Percentiles rank a stretch among this genome's conserved stretches.
Evolutionary conservation across 2,888 invertebrate genomes (phyloP).

Genomic region (Automeris io): DNA sequence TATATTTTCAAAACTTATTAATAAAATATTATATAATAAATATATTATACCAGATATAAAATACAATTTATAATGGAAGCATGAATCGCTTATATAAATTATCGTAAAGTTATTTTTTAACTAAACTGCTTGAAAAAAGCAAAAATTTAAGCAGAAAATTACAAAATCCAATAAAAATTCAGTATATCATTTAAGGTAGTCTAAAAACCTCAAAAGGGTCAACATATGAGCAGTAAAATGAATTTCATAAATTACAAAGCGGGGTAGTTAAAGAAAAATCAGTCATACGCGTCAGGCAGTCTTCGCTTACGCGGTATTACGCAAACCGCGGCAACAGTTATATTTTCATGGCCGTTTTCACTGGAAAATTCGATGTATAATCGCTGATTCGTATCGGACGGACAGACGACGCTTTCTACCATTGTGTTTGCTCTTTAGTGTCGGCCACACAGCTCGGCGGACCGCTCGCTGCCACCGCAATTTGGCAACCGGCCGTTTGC

Average conservation of each 20-base stretch:
- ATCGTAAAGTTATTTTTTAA: too few species aligned
- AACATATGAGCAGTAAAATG: neutral
- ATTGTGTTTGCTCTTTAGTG: constrained; percentile 39
- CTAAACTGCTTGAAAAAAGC: too few species aligned
- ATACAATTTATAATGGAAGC: too few species aligned
- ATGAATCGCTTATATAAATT: too few species aligned
- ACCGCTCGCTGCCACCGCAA: constrained; percentile 30
- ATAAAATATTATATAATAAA: too few species aligned
- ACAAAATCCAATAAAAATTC: too few species aligned
- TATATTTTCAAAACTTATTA: too few species aligned
- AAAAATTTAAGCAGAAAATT: too few species aligned
- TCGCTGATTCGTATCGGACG: constrained; percentile 41
- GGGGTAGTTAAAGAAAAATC: constrained; percentile 1
- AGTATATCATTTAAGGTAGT: too few species aligned
- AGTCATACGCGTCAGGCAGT: neutral
- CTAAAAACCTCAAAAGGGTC: neutral
- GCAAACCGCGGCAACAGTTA: constrained; percentile 24
- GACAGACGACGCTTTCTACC: constrained; percentile 59
- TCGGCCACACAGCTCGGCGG: constrained; percentile 34
- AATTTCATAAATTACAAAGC: neutral
- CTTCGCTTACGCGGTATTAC: constrained; percentile 29
- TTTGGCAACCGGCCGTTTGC: neutral
- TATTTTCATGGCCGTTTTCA: constrained; percentile 56
- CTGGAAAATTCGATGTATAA: constrained; percentile 48
- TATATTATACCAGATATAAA: too few species aligned